A percentile compares a stretch with the other conserved stretches of the same genome.
phyloP scores from a whole-genome alignment of 2,888 invertebrate genomes.

The Hartigia nigra region DNA sequence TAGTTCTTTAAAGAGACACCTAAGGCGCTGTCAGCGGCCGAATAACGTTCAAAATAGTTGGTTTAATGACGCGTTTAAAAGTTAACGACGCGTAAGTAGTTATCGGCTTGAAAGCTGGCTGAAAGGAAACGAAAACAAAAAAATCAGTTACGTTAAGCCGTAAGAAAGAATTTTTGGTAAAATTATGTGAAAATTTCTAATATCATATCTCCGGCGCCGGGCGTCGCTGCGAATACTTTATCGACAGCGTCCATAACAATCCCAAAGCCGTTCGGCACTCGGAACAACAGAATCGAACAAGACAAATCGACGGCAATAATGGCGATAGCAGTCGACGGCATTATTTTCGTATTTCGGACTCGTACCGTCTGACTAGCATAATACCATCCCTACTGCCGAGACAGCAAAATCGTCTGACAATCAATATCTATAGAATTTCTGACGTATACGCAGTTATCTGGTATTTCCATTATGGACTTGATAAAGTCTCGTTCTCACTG shows the following conservation, averaged over 20 bases:
- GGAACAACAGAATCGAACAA: slow-evolving; percentile 19
- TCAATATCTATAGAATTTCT: slow-evolving; percentile 45
- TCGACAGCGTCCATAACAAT: neutral
- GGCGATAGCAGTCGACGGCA: slow-evolving; percentile 44
- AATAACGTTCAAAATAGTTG: neutral
- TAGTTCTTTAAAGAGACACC: neutral
- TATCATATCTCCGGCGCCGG: neutral
- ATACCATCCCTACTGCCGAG: slow-evolving; percentile 28
- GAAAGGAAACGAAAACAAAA: neutral
- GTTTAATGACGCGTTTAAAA: neutral
- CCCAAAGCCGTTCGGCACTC: neutral
- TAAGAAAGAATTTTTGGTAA: neutral
- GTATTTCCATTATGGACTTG: neutral
- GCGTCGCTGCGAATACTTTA: neutral
- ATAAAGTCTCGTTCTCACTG: neutral
- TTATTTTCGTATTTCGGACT: slow-evolving; percentile 47
- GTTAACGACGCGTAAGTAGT: neutral
- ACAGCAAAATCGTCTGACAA: slow-evolving; percentile 45
- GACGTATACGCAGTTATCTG: slow-evolving; percentile 25
- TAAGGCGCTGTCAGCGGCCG: neutral
- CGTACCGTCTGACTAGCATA: slow-evolving; percentile 7
- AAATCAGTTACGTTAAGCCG: neutral
- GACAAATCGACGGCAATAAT: slow-evolving; percentile 52
- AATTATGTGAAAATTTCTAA: neutral
- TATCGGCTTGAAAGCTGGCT: neutral